Percentiles rank a stretch among this genome's conserved stretches.
These are phyloP conservation scores for Dicentrarchus labrax DNA, from an alignment of 2,113 vertebrate genomes.

Conservation along the genomic window DNA sequence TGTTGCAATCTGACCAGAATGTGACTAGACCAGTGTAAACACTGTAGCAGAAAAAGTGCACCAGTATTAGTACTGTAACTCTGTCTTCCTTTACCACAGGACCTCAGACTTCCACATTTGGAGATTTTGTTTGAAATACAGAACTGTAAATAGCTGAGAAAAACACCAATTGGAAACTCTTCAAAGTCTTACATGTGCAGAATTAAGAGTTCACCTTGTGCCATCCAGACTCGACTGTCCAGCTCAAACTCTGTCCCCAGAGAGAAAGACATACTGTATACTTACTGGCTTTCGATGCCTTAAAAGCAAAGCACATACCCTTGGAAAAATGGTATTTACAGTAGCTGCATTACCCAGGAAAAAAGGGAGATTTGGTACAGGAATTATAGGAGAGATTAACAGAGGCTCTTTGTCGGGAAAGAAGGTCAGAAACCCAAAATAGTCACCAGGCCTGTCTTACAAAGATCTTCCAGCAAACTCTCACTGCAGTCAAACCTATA, in stretches of 20 bases:
- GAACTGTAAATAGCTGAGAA: conserved; percentile 75
- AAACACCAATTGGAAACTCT: conserved; percentile 64
- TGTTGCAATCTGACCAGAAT: conserved; percentile 70
- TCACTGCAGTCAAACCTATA: conserved; percentile 74
- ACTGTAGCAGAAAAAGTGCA: conserved; percentile 51
- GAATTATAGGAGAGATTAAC: conserved; percentile 74
- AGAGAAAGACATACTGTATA: conserved; percentile 55
- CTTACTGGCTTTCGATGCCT: conserved; percentile 57
- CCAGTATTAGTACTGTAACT: conserved; percentile 73
- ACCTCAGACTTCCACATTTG: conserved; percentile 76
- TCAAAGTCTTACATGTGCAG: conserved; percentile 51
- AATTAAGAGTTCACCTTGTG: conserved; percentile 62
- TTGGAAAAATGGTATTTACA: conserved; percentile 72
- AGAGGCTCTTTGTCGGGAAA: conserved; percentile 74
- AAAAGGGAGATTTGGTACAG: conserved; percentile 61
- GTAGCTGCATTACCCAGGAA: conserved; percentile 53
- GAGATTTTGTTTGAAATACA: conserved; percentile 80
- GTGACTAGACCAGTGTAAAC: conserved; percentile 72
- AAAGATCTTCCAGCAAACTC: conserved; percentile 73
- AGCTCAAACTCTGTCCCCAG: conserved; percentile 24
- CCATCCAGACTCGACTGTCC: conserved; percentile 48
- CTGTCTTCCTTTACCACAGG: conserved; percentile 72
- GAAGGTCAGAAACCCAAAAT: conserved; percentile 77
- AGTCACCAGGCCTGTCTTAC: conserved; percentile 73
- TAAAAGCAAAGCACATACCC: conserved; percentile 57